Evolutionary conservation across 2,113 vertebrate species (phyloP), one percentile per base, ranked within the genome.

Genomic region (Clarias macrocephalus): DNA sequence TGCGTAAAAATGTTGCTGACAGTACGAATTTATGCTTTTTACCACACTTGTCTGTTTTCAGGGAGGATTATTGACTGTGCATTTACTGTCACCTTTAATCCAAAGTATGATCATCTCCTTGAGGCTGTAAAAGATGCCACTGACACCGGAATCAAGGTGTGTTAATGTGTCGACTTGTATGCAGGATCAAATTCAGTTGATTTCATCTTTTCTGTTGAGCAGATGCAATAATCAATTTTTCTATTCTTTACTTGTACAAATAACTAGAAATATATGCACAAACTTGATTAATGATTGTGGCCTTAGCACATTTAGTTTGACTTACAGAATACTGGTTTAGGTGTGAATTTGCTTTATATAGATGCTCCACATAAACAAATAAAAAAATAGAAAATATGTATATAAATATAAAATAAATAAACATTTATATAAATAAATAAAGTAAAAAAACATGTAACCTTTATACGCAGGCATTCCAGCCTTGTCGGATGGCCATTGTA

Each of bases 51-150:
- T 86, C 59, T 84, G 63, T 83, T 21, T 92, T 83, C 94, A 99
- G 98, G 98, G 94, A 96, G 96, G 91, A 99, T 99, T 93, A 99
- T 99, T 93, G 98, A 99, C 93, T 99, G 98, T 95, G 98, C 98
- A 94, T 99, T 99, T 94, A 99, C 98, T 89, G 97, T 99, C 93
- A 99, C 97, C 3, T 99, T 99, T 93, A 99, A 98, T 94, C 96
- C 98, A 90, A 99, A 99, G 93, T 99, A 96, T 75, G 97, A 99
- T 93, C 95, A 94, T 84, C 94, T 99, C 92, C 95, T 99, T 90
- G 96, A 99, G 94, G 98, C 98, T 90, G 98, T 99, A 92, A 98
- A 95, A 93, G 98, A 99, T 92, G 98, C 98, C 89, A 99, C 98
- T 18, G 95, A 99, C 94, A 99, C 98, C 60, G 98, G 98, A 94